Conservation (phyloP, 2,797 vertebrate species). For the Todus mexicanus region DNA sequence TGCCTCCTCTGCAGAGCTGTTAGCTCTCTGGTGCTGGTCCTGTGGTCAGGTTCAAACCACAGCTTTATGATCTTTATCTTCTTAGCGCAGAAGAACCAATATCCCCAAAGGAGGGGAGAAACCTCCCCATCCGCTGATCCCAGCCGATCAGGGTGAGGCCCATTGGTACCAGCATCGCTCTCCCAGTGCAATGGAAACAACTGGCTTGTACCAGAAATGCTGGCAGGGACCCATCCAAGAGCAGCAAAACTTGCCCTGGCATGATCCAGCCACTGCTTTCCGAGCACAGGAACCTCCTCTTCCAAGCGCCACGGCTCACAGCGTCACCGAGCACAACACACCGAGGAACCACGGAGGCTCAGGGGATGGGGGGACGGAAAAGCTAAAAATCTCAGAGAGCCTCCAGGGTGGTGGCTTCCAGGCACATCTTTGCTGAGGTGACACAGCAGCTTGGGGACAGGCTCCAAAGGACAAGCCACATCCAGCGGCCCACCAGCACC, state of each 20-base stretch:
- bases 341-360: not conserved
- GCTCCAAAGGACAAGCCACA: not conserved
- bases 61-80: not conserved
- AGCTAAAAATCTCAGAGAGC: fast-evolving
- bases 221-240: not conserved
- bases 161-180: not conserved
- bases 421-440: not conserved
- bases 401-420: not conserved
- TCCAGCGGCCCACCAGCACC: not conserved
- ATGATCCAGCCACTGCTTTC: not conserved
- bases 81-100: not conserved
- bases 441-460: not conserved
- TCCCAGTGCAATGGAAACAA: not conserved
- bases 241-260: not conserved
- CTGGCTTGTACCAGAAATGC: not conserved
- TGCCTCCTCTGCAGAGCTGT: not conserved
- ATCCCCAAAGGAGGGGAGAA: not conserved
- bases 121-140: not conserved
- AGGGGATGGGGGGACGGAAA: fast-evolving
- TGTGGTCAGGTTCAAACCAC: not conserved
- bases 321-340: not conserved
- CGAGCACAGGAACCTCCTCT: not conserved
- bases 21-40: fast-evolving
- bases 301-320: fast-evolving
- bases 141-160: not conserved